Evolutionary conservation across 2,113 vertebrate genomes (phyloP), one percentile per base, ranked within the genome.

Genomic region (Paedocypris sp.): DNA sequence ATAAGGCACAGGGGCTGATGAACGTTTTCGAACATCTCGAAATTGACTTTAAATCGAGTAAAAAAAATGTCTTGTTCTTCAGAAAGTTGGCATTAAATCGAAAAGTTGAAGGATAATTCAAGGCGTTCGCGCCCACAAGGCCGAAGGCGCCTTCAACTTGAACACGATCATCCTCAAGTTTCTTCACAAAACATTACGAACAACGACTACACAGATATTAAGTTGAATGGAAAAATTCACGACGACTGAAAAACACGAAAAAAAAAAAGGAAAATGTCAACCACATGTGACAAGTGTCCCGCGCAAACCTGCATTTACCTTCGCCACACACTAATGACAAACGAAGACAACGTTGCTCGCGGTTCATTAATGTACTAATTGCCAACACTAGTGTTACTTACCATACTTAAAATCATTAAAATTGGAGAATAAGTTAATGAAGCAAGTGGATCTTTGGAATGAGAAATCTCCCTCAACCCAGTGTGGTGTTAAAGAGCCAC

Each of bases 351-450:
- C 3, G 19, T 56, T 16, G 35, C 38, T 28, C 5, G 6, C 5
- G 11, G 23, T 15, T 33, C 6, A 62, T 10, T 35, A 10, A 8
- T 8, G 2, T 4, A 23, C 11, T 5, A 1, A n/a, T 20, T 7
- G 2, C 6, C 10, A 48, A 1, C 8, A n/a, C 10, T 33, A 12
- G 9, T 23, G 13, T 39, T 43, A 64, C 69, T 71, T 50, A 71
- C 69, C 69, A 71, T 71, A 46, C 51, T 32, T 71, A 71, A 71
- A 71, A 71, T 6, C 19, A 29, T 52, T 71, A 71, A 71, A 71
- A 71, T 23, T 9, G 6, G 18, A 6, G 41, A 63, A 71, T 59
- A 60, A 71, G 36, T 70, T 56, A 71, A 64, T 50, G 23, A 19
- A 39, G 6, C 2, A 11, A 22, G 26, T n/a, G 2, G 7, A 15